These are phyloP conservation scores for Trachymyrmex septentrionalis DNA, from an alignment of 1,140 invertebrate species.

Conservation along the genomic window DNA sequence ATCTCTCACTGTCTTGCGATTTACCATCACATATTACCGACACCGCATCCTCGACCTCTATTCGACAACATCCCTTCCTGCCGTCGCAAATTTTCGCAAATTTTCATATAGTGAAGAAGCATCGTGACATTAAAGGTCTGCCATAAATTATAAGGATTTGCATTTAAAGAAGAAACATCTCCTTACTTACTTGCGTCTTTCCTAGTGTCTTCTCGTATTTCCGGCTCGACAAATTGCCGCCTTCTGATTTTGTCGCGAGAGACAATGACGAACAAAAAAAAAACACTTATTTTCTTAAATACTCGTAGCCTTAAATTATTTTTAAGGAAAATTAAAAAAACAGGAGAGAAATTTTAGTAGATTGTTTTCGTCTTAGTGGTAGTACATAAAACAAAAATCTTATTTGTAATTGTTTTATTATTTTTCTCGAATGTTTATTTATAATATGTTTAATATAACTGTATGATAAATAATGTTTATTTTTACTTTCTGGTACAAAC, in stretches of 20 bases:
- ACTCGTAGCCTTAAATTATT: not conserved
- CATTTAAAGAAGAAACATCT: constrained; percentile 48
- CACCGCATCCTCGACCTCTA: not conserved
- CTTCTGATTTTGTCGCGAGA: constrained; percentile 19
- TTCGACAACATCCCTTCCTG: not conserved
- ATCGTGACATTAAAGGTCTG: constrained; percentile 66
- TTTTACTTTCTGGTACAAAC: not conserved
- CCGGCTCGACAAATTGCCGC: not conserved
- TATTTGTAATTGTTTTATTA: not conserved
- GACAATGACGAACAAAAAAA: constrained; percentile 2
- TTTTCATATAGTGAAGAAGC: constrained; percentile 43
- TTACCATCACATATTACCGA: constrained; percentile 8
- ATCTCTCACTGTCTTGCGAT: constrained; percentile 53
- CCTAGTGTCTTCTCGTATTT: not conserved
- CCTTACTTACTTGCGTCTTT: constrained; percentile 64
- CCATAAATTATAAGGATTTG: constrained; percentile 72
- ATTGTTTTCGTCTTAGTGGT: not conserved
- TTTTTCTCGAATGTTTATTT: not conserved
- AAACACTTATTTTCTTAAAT: not conserved
- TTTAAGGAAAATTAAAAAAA: not conserved
- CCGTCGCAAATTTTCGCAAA: constrained; percentile 64
- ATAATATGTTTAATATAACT: not conserved
- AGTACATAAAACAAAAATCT: constrained; percentile 1
- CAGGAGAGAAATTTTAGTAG: not conserved
- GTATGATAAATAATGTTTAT: not conserved